These are phyloP conservation scores for Drosophila takahashii DNA, from an alignment of 1,140 invertebrate genomes.

Conservation along the genomic window DNA sequence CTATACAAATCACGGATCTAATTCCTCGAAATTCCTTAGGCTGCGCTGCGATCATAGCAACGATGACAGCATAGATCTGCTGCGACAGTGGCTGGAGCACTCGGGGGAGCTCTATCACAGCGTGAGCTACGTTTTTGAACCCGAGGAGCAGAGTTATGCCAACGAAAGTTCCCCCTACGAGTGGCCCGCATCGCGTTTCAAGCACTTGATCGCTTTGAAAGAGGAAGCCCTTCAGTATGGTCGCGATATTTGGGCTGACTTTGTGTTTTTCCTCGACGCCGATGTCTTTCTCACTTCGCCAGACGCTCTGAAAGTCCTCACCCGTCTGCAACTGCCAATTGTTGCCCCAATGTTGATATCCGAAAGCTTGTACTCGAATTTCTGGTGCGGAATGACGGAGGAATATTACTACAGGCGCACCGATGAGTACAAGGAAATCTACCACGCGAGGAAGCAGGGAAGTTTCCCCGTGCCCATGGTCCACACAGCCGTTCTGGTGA, in stretches of 20 bases:
- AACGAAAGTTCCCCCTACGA: constrained; percentile 90
- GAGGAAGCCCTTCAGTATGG: constrained; percentile 92
- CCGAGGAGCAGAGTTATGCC: constrained; percentile 84
- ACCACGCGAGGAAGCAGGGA: constrained; percentile 90
- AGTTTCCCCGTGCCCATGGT: constrained; percentile 96
- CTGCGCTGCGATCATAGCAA: constrained; percentile 95
- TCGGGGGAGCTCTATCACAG: constrained; percentile 89
- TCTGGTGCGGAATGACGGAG: constrained; percentile 96
- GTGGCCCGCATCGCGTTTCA: constrained; percentile 92
- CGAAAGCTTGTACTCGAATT: constrained; percentile 96
- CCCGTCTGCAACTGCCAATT: constrained; percentile 88
- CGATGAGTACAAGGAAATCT: constrained; percentile 93
- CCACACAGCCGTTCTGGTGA: constrained; percentile 94
- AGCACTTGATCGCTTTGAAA: constrained; percentile 92
- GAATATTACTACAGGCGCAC: constrained; percentile 96
- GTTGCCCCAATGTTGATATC: constrained; percentile 94
- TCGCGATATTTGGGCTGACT: constrained; percentile 93
- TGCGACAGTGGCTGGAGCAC: constrained; percentile 90
- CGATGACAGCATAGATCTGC: constrained; percentile 90
- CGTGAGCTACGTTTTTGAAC: constrained; percentile 88
- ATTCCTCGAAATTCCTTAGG: constrained; percentile 86
- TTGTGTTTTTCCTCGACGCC: constrained; percentile 93
- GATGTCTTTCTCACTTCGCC: constrained; percentile 94
- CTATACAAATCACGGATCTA: constrained; percentile 38
- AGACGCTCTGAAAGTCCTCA: constrained; percentile 89